Evolutionary conservation across 2,797 vertebrate species (phyloP), one percentile per base, ranked within the genome.

Genomic region (Danio kyathit): DNA sequence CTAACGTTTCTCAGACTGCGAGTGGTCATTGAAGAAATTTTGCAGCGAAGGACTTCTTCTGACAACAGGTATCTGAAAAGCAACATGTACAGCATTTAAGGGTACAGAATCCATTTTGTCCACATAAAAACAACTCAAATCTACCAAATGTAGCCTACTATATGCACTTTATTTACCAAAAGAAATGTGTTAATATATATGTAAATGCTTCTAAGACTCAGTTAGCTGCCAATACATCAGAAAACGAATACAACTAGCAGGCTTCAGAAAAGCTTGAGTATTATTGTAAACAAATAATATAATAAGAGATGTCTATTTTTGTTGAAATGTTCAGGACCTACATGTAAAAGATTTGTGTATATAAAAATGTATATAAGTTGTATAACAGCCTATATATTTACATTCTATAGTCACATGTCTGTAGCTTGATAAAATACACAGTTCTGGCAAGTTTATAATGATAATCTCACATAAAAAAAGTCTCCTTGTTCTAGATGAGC

Each of bases 21-120:
- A 74, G 57, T 51, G 81, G 59, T 83, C 29, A 10, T 67, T 77
- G 74, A 84, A 76, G 84, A 84, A 76, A 64, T 83, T 84, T 79
- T 82, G 84, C 52, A 87, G 81, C n/a, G 84, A 86, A 17, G 75
- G 78, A 67, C 67, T 84, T 80, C 80, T 84, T 80, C 76, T 69
- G 56, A 83, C 71, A 57, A 86, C 46, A 65, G 76, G 78, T 49
- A 84, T 80, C 86, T 87, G 83, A 54, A 86, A 84, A 56, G 70
- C 76, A 84, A 83, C 67, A 82, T 77, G 54, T 57, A 80, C 6
- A 71, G 14, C 44, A 82, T 72, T 78, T 78, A 63, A 81, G 67
- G 59, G 48, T 44, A 72, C 44, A 71, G 13, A 21, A 29, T 71
- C 7, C 16, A 41, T 57, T 14, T 0, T 43, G 40, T 21, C 41